Evolutionary conservation across 2,113 vertebrate species (phyloP).

Genomic region (Chunga burmeisteri): DNA sequence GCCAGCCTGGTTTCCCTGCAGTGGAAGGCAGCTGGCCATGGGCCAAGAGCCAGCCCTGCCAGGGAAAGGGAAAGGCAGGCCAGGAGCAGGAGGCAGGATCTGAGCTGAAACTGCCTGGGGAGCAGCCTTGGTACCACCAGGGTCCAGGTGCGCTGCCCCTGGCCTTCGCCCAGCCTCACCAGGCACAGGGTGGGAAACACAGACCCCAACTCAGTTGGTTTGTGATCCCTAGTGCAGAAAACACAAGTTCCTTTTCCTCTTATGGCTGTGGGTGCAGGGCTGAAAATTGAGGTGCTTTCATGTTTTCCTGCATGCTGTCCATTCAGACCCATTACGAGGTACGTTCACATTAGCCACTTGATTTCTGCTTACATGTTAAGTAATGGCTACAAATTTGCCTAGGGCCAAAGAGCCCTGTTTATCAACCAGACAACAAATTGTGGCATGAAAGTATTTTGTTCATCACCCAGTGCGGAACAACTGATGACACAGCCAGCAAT

Average conservation of each 20-base stretch:
- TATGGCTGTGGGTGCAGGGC: background rate
- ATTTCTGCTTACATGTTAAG: background rate
- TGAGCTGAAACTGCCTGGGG: background rate
- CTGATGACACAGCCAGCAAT: background rate
- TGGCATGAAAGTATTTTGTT: background rate
- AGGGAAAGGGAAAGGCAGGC: background rate
- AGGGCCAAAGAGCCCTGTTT: background rate
- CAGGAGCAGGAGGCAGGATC: background rate
- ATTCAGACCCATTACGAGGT: background rate
- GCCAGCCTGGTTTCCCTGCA: background rate
- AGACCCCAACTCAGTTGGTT: fast-evolving
- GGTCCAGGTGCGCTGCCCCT: background rate
- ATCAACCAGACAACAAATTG: background rate
- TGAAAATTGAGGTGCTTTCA: background rate
- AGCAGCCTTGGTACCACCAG: background rate
- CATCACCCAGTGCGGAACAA: background rate
- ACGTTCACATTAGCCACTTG: background rate
- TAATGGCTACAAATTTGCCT: background rate
- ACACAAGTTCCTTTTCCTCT: background rate
- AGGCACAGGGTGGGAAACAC: fast-evolving
- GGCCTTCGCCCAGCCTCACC: background rate
- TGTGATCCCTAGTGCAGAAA: background rate
- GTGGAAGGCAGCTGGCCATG: fast-evolving
- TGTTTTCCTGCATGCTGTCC: background rate
- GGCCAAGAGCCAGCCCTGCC: background rate